Conservation (phyloP, 2,797 vertebrate species). For the Pseudochromis fuscus region DNA sequence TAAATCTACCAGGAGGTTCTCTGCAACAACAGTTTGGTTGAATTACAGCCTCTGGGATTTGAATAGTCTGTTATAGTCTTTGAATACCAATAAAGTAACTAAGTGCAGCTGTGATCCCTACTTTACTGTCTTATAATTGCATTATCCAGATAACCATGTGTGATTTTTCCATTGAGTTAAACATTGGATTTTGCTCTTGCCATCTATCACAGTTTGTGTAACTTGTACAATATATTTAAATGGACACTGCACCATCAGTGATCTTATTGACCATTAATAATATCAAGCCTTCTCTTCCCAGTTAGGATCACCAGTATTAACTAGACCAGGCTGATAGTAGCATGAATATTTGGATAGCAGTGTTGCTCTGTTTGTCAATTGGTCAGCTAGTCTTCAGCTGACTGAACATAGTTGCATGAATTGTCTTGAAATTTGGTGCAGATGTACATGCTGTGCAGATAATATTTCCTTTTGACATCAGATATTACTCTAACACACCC, state of each 20-base stretch:
- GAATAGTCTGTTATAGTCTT: conserved; percentile 18
- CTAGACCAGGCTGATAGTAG: background rate
- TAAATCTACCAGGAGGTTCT: conserved; percentile 37
- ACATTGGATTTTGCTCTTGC: background rate
- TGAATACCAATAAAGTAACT: conserved; percentile 41
- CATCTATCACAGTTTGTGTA: conserved; percentile 1
- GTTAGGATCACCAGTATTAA: background rate
- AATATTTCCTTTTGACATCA: background rate
- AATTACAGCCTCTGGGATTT: conserved; percentile 42
- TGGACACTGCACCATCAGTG: background rate
- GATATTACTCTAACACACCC: too few relatives aligned
- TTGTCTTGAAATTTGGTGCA: background rate
- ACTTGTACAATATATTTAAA: background rate
- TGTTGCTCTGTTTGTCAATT: background rate
- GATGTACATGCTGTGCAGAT: background rate
- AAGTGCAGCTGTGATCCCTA: conserved; percentile 7
- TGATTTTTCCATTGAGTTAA: conserved; percentile 9
- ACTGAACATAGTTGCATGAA: background rate
- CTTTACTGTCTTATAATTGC: conserved; percentile 12
- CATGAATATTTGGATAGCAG: background rate
- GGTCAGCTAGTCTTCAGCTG: background rate
- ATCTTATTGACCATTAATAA: conserved; percentile 9
- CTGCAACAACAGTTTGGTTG: conserved; percentile 42
- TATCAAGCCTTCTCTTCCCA: background rate
- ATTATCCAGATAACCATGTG: conserved; percentile 19